phyloP scores from a whole-genome alignment of 1,140 invertebrate genomes.

The Aphelinus certus region DNA sequence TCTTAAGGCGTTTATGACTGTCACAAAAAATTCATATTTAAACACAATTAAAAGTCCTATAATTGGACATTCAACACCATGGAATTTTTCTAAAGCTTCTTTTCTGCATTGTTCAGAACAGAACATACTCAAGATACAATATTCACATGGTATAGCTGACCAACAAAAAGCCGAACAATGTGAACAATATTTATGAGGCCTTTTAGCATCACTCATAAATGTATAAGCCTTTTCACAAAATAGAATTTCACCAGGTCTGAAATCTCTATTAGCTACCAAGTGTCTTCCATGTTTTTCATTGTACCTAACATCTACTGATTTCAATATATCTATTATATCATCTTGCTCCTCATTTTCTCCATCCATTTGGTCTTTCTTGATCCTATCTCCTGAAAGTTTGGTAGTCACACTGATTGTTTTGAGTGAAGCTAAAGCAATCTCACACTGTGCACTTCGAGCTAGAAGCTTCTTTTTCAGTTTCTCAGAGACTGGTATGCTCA shows the following conservation, averaged over 20 bases:
- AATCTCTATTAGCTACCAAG: conserved; percentile 12
- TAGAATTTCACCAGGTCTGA: conserved; percentile 28
- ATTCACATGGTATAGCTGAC: conserved; percentile 17
- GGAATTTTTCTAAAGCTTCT: conserved; percentile 28
- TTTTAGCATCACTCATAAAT: neutral
- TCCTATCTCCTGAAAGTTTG: no score
- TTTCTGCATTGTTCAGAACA: conserved; percentile 29
- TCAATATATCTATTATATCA: no score
- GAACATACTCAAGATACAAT: conserved; percentile 20
- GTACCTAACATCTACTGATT: no score
- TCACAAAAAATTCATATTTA: neutral
- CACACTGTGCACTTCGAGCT: no score
- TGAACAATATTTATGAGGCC: neutral
- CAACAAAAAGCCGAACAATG: neutral
- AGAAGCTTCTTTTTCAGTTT: no score
- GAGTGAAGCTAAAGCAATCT: no score
- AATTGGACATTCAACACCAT: conserved; percentile 25
- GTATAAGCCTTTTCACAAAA: conserved; percentile 18
- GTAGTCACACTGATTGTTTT: no score
- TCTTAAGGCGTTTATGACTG: conserved; percentile 12
- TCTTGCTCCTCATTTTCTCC: no score
- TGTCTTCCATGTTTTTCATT: conserved; percentile 11
- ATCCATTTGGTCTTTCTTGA: no score
- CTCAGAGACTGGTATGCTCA: conserved; percentile 9
- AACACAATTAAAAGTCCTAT: neutral